Evolutionary conservation across 2,888 invertebrate species (phyloP).

Genomic region (Pimpla rufipes): DNA sequence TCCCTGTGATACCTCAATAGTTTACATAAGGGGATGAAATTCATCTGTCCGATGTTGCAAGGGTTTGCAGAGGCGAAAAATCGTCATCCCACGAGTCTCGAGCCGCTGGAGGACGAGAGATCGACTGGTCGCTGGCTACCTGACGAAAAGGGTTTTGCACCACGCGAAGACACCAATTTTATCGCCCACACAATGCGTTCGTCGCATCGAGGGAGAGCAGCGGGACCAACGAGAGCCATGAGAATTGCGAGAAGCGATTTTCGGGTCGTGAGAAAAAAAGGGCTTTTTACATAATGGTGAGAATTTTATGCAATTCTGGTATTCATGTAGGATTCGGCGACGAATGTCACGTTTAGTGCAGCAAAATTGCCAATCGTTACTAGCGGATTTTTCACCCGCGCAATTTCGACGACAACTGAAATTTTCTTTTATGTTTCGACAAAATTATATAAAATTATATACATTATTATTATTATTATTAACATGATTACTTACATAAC

Average conservation of each 20-base stretch:
- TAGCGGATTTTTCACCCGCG: not conserved
- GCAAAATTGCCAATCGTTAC: too few relatives aligned
- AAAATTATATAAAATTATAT: too few relatives aligned
- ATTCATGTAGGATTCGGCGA: too few relatives aligned
- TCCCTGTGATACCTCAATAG: conserved; percentile 76
- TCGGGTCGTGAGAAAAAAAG: too few relatives aligned
- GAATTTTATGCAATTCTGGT: too few relatives aligned
- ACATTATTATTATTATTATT: too few relatives aligned
- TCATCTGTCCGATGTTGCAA: conserved; percentile 44
- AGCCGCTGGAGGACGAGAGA: not conserved
- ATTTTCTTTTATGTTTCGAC: not conserved
- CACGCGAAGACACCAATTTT: not conserved
- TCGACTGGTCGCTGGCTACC: not conserved
- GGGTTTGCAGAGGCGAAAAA: not conserved
- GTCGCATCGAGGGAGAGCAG: not conserved
- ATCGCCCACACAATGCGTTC: not conserved
- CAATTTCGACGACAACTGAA: not conserved
- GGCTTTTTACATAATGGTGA: too few relatives aligned
- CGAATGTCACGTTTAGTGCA: too few relatives aligned
- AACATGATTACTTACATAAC: too few relatives aligned
- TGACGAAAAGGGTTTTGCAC: not conserved
- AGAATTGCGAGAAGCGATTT: conserved; percentile 1
- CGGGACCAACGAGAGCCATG: not conserved
- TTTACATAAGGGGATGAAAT: conserved; percentile 80
- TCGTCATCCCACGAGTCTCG: not conserved